Evolutionary conservation across 2,797 vertebrate genomes (phyloP), one percentile per base, ranked within the genome.

Genomic region (Orestias chungarensis): DNA sequence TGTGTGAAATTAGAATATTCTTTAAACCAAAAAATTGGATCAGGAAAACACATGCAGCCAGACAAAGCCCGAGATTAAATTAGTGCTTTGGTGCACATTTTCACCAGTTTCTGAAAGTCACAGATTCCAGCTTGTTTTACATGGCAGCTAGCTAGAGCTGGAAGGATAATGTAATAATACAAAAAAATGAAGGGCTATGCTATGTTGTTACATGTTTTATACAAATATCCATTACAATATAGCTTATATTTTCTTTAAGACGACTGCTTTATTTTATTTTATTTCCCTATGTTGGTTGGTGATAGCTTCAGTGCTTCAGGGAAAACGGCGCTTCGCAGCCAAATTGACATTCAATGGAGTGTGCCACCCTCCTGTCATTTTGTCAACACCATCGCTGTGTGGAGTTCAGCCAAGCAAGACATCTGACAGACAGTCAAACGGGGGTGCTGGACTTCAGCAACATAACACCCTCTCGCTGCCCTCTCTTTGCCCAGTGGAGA

Each of bases 381-480:
- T 94, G 93, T 94, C 93, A 94, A 92, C 92, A 86, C 82, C 88
- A 87, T 94, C 93, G 92, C 87, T 77, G 86, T 89, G 90, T 85
- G 87, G 86, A 90, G 84, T 87, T 90, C 91, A 91, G 92, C 92
- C 92, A 92, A 92, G 92, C 91, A 84, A 90, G 86, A 87, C 91
- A 85, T 90, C 91, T 90, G 91, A 93, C 92, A 93, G 92, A 93
- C 91, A 91, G 92, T 91, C 92, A 91, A 94, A 94, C 88, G 91
- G 91, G 87, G 91, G 85, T 85, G 90, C 90, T 92, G 92, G 92
- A 93, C 93, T 93, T 91, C 86, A 88, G 89, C 90, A 92, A 89
- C 89, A 89, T 86, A 89, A 91, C 90, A 88, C 88, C 87, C 83
- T 87, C 87, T 83, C 71, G 62, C 89, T 84, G 83, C 77, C 88